A percentile compares a stretch with the other conserved stretches of the same genome.
Evolutionary conservation across 1,140 invertebrate genomes (phyloP).

Genomic region (Callitettix versicolor): DNA sequence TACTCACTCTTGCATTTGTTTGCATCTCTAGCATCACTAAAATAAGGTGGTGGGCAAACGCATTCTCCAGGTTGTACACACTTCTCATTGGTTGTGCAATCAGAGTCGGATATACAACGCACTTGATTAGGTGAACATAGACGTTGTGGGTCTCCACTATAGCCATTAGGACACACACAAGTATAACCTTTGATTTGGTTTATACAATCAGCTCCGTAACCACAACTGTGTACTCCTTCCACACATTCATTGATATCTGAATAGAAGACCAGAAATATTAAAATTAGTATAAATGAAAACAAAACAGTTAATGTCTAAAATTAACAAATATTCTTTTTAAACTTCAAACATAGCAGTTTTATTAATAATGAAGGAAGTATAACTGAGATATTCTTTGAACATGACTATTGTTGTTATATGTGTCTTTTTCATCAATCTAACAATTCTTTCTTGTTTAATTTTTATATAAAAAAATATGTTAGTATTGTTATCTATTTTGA

Average conservation of each 20-base stretch:
- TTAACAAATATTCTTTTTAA: neutral
- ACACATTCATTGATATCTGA: constrained; percentile 77
- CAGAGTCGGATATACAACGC: constrained; percentile 64
- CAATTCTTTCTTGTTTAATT: too few relatives aligned
- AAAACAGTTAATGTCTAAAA: neutral
- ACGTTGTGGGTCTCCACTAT: constrained; percentile 46
- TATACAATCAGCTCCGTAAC: constrained; percentile 74
- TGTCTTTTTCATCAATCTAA: too few relatives aligned
- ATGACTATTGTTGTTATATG: neutral
- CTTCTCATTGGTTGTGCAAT: constrained; percentile 77
- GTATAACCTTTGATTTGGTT: constrained; percentile 67
- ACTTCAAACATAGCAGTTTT: neutral
- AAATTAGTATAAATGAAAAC: neutral
- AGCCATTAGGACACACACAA: constrained; percentile 71
- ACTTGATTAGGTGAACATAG: constrained; percentile 70
- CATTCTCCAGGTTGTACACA: constrained; percentile 84
- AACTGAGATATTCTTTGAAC: neutral
- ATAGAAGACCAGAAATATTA: too few relatives aligned
- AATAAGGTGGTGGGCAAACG: constrained; percentile 78
- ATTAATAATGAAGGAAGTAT: neutral
- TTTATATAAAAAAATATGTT: too few relatives aligned
- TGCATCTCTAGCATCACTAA: constrained; percentile 63
- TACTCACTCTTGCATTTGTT: constrained; percentile 70
- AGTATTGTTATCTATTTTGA: too few relatives aligned
- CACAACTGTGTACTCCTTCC: constrained; percentile 63